phyloP scores from a whole-genome alignment of 2,888 invertebrate species.

The Isotomurus palustris region DNA sequence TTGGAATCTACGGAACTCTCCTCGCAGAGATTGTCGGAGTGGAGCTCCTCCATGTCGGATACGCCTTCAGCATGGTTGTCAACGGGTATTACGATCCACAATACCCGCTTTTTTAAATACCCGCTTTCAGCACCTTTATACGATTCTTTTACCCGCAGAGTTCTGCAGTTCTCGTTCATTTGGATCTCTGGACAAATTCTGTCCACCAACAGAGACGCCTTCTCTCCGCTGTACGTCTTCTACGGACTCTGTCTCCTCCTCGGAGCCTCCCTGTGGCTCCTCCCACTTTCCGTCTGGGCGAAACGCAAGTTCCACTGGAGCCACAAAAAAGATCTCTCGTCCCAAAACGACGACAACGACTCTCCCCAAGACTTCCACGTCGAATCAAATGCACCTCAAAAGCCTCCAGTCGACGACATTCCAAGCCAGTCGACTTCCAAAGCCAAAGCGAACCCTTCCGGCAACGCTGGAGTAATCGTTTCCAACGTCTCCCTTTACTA shows the following conservation, averaged over 20 bases:
- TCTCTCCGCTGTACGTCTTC: conserved; percentile 1
- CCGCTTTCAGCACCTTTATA: too few relatives aligned
- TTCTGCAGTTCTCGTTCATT: conserved; percentile 8
- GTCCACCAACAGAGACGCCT: not conserved
- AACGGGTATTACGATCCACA: conserved; percentile 22
- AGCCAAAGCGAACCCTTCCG: too few relatives aligned
- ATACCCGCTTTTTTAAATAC: conserved; percentile 3
- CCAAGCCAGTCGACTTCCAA: too few relatives aligned
- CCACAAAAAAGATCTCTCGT: too few relatives aligned
- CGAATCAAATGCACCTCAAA: too few relatives aligned
- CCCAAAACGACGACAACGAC: too few relatives aligned
- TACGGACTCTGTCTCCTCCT: conserved; percentile 9
- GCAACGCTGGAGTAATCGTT: too few relatives aligned
- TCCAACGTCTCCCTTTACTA: too few relatives aligned
- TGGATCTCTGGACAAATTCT: conserved; percentile 13
- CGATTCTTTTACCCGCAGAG: too few relatives aligned
- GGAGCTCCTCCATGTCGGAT: conserved; percentile 23
- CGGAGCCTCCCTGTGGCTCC: conserved; percentile 5
- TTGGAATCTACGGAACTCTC: conserved; percentile 28
- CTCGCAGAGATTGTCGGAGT: conserved; percentile 26
- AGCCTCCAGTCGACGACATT: too few relatives aligned
- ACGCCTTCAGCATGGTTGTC: conserved; percentile 28
- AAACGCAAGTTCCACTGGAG: not conserved
- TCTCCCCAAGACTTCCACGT: not conserved
- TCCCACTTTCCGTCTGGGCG: conserved; percentile 3